A percentile compares a stretch with the other conserved stretches of the same genome.
Conservation (phyloP, 1,140 invertebrate genomes). For the Camponotus pennsylvanicus region DNA sequence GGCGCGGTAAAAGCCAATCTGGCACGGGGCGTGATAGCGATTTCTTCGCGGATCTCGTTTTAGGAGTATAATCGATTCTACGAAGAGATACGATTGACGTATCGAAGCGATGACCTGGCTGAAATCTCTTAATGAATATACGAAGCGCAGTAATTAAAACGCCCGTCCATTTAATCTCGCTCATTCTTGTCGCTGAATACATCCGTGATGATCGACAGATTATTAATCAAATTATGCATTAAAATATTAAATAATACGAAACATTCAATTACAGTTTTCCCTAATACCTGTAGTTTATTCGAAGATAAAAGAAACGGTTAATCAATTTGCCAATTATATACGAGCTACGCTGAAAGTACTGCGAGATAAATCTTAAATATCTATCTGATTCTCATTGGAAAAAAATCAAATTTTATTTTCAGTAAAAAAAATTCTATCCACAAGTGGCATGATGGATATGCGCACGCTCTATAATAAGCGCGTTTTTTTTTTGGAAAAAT, state of each 20-base stretch:
- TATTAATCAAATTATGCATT: constrained; percentile 29
- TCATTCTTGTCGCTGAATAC: background rate
- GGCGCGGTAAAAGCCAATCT: constrained; percentile 39
- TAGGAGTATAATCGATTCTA: constrained; percentile 41
- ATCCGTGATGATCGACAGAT: background rate
- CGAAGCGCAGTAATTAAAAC: constrained; percentile 62
- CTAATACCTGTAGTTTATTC: background rate
- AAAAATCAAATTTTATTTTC: background rate
- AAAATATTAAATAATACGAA: background rate
- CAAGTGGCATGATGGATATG: background rate
- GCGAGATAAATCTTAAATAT: background rate
- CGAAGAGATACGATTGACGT: constrained; percentile 44
- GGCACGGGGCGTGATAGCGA: constrained; percentile 42
- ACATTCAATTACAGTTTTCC: background rate
- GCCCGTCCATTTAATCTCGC: constrained; percentile 3
- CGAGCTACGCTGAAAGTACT: background rate
- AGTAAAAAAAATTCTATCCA: background rate
- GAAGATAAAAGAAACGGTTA: background rate
- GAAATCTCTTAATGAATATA: constrained; percentile 55
- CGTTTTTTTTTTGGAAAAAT: background rate
- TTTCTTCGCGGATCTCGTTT: constrained; percentile 37
- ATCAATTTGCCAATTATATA: background rate
- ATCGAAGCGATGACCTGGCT: constrained; percentile 53
- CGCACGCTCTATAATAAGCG: background rate
- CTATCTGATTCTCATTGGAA: background rate